These are phyloP conservation scores for Diplodus puntazzo DNA, from an alignment of 2,797 vertebrate species.

Conservation along the genomic window DNA sequence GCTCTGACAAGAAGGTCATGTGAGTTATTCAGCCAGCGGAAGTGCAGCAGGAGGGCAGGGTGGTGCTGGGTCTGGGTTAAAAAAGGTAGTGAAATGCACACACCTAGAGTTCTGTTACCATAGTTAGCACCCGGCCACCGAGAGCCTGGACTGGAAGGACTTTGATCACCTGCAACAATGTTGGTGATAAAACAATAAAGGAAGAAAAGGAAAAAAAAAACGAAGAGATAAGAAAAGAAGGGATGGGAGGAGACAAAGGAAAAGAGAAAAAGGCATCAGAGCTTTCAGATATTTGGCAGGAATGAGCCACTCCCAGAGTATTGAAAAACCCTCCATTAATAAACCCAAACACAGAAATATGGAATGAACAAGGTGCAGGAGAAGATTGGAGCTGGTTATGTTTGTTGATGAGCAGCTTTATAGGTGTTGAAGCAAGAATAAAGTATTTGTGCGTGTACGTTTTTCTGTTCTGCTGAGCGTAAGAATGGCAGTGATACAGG, in stretches of 20 bases:
- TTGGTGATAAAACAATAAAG: slow-evolving; percentile 58
- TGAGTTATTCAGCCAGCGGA: slow-evolving; percentile 62
- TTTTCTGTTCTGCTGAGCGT: background rate
- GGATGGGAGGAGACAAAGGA: slow-evolving; percentile 48
- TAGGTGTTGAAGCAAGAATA: slow-evolving; percentile 6
- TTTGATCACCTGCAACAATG: slow-evolving; percentile 88
- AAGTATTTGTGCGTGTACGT: background rate
- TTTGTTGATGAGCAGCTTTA: slow-evolving; percentile 17
- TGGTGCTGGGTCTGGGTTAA: slow-evolving; percentile 44
- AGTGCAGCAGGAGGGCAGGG: slow-evolving; percentile 53
- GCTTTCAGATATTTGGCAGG: slow-evolving; percentile 65
- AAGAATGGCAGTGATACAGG: too few species aligned
- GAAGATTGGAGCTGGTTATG: slow-evolving; percentile 20
- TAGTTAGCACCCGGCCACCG: slow-evolving; percentile 88
- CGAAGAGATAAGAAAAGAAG: slow-evolving; percentile 30
- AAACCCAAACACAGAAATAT: slow-evolving; percentile 26
- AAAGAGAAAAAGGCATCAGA: slow-evolving; percentile 78
- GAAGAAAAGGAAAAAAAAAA: slow-evolving; percentile 1
- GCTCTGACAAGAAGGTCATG: slow-evolving; percentile 50
- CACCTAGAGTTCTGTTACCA: slow-evolving; percentile 86
- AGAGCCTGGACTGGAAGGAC: slow-evolving; percentile 86
- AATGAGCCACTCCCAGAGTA: slow-evolving; percentile 66
- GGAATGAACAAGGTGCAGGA: slow-evolving; percentile 13
- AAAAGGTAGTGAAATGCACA: slow-evolving; percentile 71
- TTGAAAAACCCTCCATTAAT: slow-evolving; percentile 45